These are phyloP conservation scores for Mus spicilegus DNA, from an alignment of 2,113 vertebrate genomes.

Conservation along the genomic window DNA sequence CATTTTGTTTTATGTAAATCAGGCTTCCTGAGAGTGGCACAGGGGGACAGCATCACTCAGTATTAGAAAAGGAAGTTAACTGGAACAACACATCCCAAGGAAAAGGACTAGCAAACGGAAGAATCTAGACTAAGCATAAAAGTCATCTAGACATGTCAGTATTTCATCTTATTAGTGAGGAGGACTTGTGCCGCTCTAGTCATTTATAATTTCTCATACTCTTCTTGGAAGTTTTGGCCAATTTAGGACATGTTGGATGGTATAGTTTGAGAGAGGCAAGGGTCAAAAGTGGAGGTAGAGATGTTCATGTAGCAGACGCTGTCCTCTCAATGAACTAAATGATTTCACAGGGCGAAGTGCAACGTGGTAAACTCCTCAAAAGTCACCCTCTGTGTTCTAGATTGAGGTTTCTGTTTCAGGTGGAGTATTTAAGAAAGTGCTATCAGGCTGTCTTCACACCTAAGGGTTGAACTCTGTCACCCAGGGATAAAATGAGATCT, in stretches of 20 bases:
- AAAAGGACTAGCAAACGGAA: background rate
- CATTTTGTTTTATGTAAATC: constrained; percentile 26
- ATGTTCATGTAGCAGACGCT: constrained; percentile 14
- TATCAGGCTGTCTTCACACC: background rate
- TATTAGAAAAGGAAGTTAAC: background rate
- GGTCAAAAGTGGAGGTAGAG: constrained; percentile 13
- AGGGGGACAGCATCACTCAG: background rate
- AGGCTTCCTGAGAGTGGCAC: background rate
- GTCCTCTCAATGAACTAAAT: background rate
- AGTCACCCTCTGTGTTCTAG: background rate
- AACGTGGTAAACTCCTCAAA: background rate
- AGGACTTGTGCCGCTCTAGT: background rate
- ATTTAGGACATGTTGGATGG: background rate
- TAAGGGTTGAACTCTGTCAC: constrained; percentile 5
- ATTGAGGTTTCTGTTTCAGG: background rate
- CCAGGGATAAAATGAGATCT: constrained; percentile 17
- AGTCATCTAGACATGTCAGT: background rate
- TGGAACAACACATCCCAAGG: background rate
- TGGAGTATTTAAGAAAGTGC: background rate
- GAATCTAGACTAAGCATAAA: background rate
- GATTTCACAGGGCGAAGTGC: background rate
- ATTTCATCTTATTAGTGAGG: background rate
- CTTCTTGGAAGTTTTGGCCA: background rate
- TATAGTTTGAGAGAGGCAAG: background rate
- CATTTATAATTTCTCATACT: background rate